Evolutionary conservation across 2,888 invertebrate genomes (phyloP).

Genomic region (Hydrotaea cyrtoneurina): DNA sequence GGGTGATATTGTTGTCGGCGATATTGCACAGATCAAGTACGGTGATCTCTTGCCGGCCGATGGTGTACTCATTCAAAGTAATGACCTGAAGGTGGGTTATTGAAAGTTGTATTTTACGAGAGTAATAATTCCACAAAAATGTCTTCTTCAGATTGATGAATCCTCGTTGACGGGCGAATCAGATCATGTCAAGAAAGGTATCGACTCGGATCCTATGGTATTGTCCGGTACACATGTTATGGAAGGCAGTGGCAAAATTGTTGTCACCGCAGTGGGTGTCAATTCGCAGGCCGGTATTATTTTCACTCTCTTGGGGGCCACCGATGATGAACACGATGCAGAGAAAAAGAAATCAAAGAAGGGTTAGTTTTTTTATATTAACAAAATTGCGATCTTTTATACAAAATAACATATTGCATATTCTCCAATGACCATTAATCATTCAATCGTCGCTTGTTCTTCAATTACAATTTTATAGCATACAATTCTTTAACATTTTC

Average conservation of each 20-base stretch:
- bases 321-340: constrained; percentile 94
- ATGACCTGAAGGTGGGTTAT: constrained; percentile 93
- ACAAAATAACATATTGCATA: too few species aligned
- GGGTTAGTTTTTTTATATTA: constrained; percentile 83
- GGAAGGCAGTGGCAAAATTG: constrained; percentile 99
- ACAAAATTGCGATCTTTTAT: too few species aligned
- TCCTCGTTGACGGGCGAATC: constrained; percentile 99
- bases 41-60: constrained; percentile 99
- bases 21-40: constrained; percentile 98
- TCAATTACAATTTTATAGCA: too few species aligned
- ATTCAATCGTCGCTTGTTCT: too few species aligned
- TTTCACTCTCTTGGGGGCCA: constrained; percentile 97
- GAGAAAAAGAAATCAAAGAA: constrained; percentile 96
- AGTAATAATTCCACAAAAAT: neutral
- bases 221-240: constrained; percentile 99
- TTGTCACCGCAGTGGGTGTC: constrained; percentile 95
- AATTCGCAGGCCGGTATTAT: constrained; percentile 99
- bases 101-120: too few species aligned
- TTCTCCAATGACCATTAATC: too few species aligned
- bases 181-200: constrained; percentile 99
- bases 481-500: neutral
- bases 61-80: constrained; percentile 98
- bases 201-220: constrained; percentile 96
- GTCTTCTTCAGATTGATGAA: constrained; percentile 88
- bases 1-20: constrained; percentile 98